Evolutionary conservation across 2,888 invertebrate genomes (phyloP), one percentile per base, ranked within the genome.

Genomic region (Lepidochitona cinerea): DNA sequence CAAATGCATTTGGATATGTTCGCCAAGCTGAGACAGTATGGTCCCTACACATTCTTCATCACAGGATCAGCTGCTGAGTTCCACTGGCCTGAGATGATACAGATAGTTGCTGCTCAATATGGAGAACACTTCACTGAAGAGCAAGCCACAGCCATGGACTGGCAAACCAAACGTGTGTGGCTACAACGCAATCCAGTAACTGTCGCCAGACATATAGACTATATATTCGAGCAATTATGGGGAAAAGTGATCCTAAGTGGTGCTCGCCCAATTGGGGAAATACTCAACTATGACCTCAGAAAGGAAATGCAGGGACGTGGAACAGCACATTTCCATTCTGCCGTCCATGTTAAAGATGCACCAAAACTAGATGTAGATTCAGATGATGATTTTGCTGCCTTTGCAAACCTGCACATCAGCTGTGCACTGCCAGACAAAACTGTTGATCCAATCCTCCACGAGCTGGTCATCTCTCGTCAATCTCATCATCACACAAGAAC

Each of bases 31-130:
- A 37, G 78, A 70, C 76, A 78, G 35, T 65, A 72, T 59, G 74
- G 77, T n/a, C 77, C 77, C 0, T 79, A 77, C 53, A 79, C 79
- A 26, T 79, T 79, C 65, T 79, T 79, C 67, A 29, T 75, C 23
- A 68, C 75, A 66, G 72, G 69, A 18, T 79, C 79, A 9, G 79
- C 77, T 23, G 79, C 79, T 36, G 77, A 75, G 14, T 79, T 77
- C 26, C 74, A 77, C 37, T 79, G 75, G 75, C 64, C 68, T 33
- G 75, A 79, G 69, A 49, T 77, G 0, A 77, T 75, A 1, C 74
- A 76, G 29, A 37, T 78, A 35, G 67, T 76, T 41, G 75, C 70
- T 49, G 71, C 54, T 53, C 74, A 75, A 66, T 37, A 66, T 66
- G 35, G 54, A 36, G 32, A 23, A 37, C 32, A 9, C 23, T 36